Percentiles rank a stretch among this genome's conserved stretches.
Conservation (phyloP, 2,797 vertebrate species). For the Avahi laniger region DNA sequence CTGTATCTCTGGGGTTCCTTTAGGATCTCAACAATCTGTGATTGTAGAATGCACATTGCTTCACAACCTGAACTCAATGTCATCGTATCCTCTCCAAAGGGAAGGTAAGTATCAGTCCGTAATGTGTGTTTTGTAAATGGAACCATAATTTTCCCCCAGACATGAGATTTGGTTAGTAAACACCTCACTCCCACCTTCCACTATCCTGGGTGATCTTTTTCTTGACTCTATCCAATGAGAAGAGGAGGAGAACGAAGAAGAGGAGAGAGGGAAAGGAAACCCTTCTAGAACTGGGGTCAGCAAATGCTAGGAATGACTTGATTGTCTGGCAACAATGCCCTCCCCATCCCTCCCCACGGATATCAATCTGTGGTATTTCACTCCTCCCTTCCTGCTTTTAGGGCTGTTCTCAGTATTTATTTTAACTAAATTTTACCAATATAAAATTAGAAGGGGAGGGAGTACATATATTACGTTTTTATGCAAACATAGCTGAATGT, state of each 20-base stretch:
- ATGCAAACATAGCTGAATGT: not conserved
- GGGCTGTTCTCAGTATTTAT: not conserved
- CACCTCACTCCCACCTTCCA: not conserved
- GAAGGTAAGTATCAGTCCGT: not conserved
- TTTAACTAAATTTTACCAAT: constrained; percentile 20
- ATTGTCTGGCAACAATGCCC: constrained; percentile 46
- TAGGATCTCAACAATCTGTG: not conserved
- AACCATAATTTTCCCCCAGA: not conserved
- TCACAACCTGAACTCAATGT: not conserved
- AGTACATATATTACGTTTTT: not conserved
- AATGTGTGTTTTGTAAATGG: not conserved
- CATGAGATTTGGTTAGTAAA: not conserved
- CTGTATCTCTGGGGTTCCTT: not conserved
- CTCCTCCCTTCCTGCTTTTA: not conserved
- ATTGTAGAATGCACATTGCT: not conserved
- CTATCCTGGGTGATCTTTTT: not conserved
- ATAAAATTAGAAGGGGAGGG: not conserved
- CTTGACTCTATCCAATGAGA: not conserved
- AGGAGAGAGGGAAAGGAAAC: not conserved
- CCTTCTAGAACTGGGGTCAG: not conserved
- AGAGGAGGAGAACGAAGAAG: not conserved
- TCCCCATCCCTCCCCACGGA: not conserved
- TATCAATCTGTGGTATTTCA: not conserved
- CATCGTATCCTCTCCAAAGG: not conserved
- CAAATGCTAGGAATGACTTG: not conserved